A percentile compares a stretch with the other conserved stretches of the same genome.
These are phyloP conservation scores for Antheraea yamamai DNA, from an alignment of 2,888 invertebrate genomes.

Conservation along the genomic window DNA sequence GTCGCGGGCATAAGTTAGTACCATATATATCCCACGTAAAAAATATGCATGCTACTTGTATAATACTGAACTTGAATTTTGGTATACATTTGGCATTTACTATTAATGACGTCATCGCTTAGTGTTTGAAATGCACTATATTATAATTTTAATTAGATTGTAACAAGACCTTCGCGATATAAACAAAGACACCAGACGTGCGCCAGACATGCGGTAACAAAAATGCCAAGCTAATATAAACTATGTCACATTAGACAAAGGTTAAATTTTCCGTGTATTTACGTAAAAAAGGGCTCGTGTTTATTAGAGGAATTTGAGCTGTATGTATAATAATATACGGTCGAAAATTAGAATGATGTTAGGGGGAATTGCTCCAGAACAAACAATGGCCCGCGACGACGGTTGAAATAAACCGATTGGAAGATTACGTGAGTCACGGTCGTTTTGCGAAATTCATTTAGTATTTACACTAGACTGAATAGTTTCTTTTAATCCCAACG, in stretches of 20 bases:
- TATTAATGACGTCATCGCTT: background rate
- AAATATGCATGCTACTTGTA: background rate
- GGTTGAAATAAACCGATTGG: background rate
- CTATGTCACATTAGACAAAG: background rate
- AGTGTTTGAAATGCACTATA: background rate
- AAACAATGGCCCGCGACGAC: conserved; percentile 11
- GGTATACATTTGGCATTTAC: background rate
- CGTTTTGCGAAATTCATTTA: conserved; percentile 5
- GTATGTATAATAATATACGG: background rate
- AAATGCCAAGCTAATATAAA: background rate
- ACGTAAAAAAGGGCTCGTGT: background rate
- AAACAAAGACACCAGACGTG: conserved; percentile 15
- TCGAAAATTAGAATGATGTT: background rate
- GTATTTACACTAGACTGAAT: background rate
- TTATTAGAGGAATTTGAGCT: background rate
- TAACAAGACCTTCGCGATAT: background rate
- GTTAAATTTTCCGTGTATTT: background rate
- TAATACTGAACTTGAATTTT: background rate
- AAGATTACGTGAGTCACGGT: conserved; percentile 7
- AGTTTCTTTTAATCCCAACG: background rate
- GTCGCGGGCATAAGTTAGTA: too few species aligned
- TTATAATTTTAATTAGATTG: conserved; percentile 18
- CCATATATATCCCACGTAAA: background rate
- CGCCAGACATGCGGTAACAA: background rate
- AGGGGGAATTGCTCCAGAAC: background rate